phyloP scores from a whole-genome alignment of 2,797 vertebrate genomes.

The Gadopsis bispinosus region DNA sequence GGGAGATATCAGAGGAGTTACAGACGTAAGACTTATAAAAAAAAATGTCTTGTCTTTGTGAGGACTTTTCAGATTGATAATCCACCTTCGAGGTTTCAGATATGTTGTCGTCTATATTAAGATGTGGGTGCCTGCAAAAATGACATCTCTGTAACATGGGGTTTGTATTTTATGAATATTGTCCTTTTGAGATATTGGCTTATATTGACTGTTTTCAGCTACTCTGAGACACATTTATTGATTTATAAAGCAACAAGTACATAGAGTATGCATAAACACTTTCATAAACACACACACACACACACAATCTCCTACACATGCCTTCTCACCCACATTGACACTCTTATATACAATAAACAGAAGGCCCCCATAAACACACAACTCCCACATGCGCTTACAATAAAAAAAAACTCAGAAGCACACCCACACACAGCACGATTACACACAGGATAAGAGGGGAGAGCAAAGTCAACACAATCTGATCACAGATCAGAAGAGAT shows the following conservation, averaged over 20 bases:
- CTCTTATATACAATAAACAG: background rate
- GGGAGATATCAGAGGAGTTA: background rate
- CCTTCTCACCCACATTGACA: background rate
- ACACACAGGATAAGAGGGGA: slow-evolving; percentile 10
- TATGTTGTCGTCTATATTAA: background rate
- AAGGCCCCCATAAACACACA: slow-evolving; percentile 7
- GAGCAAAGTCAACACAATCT: slow-evolving; percentile 32
- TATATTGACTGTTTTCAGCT: background rate
- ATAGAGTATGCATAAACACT: background rate
- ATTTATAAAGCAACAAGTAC: background rate
- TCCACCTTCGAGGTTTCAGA: background rate
- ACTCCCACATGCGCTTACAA: background rate
- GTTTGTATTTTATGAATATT: background rate
- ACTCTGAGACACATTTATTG: slow-evolving; percentile 2
- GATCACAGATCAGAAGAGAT: slow-evolving; percentile 51
- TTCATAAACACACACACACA: background rate
- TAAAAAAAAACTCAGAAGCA: slow-evolving; percentile 4
- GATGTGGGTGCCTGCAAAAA: background rate
- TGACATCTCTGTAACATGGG: background rate
- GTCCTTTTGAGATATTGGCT: background rate
- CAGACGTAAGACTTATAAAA: background rate
- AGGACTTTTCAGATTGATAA: background rate
- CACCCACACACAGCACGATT: background rate
- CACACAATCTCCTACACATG: background rate
- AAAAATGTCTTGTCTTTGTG: background rate